These are phyloP conservation scores for Aurelia coerulea DNA, from an alignment of 30 jellyfish, hydroid and myxozoan genomes.

Conservation along the genomic window DNA sequence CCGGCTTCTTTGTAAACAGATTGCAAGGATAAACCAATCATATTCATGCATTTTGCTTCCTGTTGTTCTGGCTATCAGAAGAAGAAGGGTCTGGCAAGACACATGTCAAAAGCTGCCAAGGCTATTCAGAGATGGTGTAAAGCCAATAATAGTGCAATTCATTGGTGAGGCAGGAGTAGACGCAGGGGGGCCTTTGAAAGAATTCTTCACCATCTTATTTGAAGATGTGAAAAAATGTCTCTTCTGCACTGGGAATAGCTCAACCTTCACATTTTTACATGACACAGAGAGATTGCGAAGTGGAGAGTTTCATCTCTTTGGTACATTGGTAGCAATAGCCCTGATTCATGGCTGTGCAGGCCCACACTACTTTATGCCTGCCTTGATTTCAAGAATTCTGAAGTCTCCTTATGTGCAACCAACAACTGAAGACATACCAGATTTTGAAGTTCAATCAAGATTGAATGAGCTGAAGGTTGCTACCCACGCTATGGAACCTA, in stretches of 20 bases:
- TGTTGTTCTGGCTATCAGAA: not conserved
- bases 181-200: slow-evolving; percentile 24
- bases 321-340: slow-evolving; percentile 7
- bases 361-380: slow-evolving; percentile 14
- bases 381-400: not conserved
- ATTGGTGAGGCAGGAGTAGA: not conserved
- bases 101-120: not conserved
- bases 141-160: slow-evolving; percentile 7
- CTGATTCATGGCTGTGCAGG: slow-evolving; percentile 8
- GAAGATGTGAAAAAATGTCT: not conserved
- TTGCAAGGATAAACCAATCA: not conserved
- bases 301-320: slow-evolving; percentile 13
- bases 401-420: not conserved
- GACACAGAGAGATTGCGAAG: slow-evolving; percentile 6
- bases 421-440: slow-evolving; percentile 14
- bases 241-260: not conserved
- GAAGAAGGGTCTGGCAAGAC: slow-evolving; percentile 26
- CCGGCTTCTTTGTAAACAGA: too few species aligned
- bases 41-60: too few species aligned
- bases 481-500: too few species aligned
- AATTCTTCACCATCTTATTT: slow-evolving; percentile 11
- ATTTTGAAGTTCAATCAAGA: not conserved
- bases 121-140: slow-evolving; percentile 10
- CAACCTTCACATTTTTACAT: slow-evolving; percentile 9
- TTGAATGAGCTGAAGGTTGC: not conserved